Base-by-base conservation (phyloP, 2,113 vertebrate genomes). In the Odontesthes bonariensis region DNA sequence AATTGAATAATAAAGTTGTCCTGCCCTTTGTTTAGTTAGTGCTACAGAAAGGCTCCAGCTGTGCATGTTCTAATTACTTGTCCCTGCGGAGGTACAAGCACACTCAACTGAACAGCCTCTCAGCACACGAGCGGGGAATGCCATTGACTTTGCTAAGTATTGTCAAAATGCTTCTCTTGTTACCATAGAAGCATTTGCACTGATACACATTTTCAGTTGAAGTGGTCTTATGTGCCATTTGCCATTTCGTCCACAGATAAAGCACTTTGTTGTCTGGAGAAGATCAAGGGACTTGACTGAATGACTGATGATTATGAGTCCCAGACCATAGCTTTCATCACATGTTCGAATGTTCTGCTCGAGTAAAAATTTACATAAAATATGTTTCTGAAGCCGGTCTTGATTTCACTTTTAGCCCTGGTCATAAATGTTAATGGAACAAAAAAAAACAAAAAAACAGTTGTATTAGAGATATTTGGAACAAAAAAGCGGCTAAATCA, bases 51-150 rank as follows among this genome's bases (percentile, higher is more conserved):
- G 54, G 66, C 66, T 82, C 69, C 78, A 65, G 69, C 55, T 71
- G 57, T 46, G 67, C 32, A 32, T 2, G 35, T 53, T 80, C 53
- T 88, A 82, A 87, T 79, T 72, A 53, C 79, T 69, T 32, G 47
- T 85, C 72, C 75, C 81, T 11, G 79, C 6, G 14, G 89, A 77
- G 71, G 62, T 54, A 49, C 47, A 49, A 71, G 60, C 61, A 52
- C 49, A 56, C 31, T 71, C 84, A 27, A 55, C 52, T 86, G 60
- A 86, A 52, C 46, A 73, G 62, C 68, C 60, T 70, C 83, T 85
- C 77, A 0, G 5, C 58, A 62, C 77, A 59, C 27, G 66, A 75
- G 62, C 57, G 66, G 46, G 20, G 16, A 63, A 68, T 19, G 22
- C 47, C 53, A 44, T 20, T 65, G 82, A 77, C 76, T 81, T 69